These are phyloP conservation scores for Empis stercorea DNA, from an alignment of 2,888 invertebrate species.

Conservation along the genomic window DNA sequence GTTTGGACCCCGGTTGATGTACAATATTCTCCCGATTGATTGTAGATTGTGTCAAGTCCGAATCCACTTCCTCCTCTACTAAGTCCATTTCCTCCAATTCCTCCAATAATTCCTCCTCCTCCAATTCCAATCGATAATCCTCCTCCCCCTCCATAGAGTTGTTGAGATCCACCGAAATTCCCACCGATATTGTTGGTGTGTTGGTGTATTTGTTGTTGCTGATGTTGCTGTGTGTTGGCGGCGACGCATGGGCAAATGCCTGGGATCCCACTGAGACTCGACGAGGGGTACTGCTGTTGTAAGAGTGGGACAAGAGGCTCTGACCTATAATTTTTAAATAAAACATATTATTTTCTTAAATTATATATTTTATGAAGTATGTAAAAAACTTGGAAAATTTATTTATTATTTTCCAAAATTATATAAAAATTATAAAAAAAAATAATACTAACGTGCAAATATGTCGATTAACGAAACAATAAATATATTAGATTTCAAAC, in stretches of 20 bases:
- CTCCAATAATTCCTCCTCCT: slow-evolving; percentile 31
- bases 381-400: too few relatives aligned
- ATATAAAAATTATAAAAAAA: not conserved
- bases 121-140: slow-evolving; percentile 29
- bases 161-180: slow-evolving; percentile 36
- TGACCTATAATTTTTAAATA: slow-evolving; percentile 23
- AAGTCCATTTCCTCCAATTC: slow-evolving; percentile 31
- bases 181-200: slow-evolving; percentile 29
- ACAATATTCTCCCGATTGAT: slow-evolving; percentile 40
- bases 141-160: slow-evolving; percentile 38
- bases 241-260: slow-evolving; percentile 35
- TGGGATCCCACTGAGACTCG: slow-evolving; percentile 37
- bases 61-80: slow-evolving; percentile 35
- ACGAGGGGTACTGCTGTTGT: slow-evolving; percentile 36
- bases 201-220: slow-evolving; percentile 17
- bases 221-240: slow-evolving; percentile 21
- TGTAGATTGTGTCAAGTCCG: slow-evolving; percentile 40
- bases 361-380: not conserved
- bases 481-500: not conserved
- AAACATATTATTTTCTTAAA: not conserved
- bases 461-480: not conserved
- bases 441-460: slow-evolving; percentile 9
- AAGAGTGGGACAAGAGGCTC: slow-evolving; percentile 37
- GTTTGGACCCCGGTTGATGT: slow-evolving; percentile 29
- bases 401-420: not conserved